Conservation (phyloP, 1,140 invertebrate species). For the Forficula auricularia region DNA sequence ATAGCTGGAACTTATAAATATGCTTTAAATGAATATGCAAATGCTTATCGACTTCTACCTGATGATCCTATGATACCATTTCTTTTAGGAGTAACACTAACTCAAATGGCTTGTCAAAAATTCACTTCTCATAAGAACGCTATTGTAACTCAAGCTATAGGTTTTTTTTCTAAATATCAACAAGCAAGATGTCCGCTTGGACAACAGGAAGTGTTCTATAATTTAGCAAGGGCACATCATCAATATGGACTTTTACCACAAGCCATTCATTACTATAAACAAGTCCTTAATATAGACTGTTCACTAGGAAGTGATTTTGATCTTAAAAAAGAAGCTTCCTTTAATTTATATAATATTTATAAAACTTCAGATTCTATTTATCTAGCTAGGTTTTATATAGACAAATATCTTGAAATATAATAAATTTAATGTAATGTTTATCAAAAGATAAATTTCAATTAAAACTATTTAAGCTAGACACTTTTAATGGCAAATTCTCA, state of each 20-base stretch:
- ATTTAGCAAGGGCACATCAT: conserved; percentile 77
- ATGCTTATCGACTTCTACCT: conserved; percentile 37
- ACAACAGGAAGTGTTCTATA: conserved; percentile 73
- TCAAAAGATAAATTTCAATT: too few relatives aligned
- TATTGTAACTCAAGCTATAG: conserved; percentile 53
- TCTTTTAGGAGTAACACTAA: conserved; percentile 58
- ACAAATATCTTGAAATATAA: conserved; percentile 51
- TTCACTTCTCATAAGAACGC: conserved; percentile 64
- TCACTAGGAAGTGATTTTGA: conserved; percentile 38
- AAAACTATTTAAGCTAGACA: too few relatives aligned
- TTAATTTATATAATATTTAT: conserved; percentile 73
- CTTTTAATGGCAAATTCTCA: too few relatives aligned
- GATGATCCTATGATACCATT: conserved; percentile 54
- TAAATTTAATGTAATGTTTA: too few relatives aligned
- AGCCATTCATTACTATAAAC: conserved; percentile 72
- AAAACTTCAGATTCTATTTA: conserved; percentile 45
- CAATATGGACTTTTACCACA: conserved; percentile 67
- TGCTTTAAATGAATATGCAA: conserved; percentile 67
- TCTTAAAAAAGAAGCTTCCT: conserved; percentile 61
- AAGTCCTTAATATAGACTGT: conserved; percentile 44
- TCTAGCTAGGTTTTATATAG: conserved; percentile 51
- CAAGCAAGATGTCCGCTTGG: conserved; percentile 52
- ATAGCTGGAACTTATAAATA: conserved; percentile 74
- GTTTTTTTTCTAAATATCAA: conserved; percentile 64
- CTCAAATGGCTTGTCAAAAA: conserved; percentile 73